These are phyloP conservation scores for Dallia pectoralis DNA, from an alignment of 2,797 vertebrate species.

Conservation along the genomic window DNA sequence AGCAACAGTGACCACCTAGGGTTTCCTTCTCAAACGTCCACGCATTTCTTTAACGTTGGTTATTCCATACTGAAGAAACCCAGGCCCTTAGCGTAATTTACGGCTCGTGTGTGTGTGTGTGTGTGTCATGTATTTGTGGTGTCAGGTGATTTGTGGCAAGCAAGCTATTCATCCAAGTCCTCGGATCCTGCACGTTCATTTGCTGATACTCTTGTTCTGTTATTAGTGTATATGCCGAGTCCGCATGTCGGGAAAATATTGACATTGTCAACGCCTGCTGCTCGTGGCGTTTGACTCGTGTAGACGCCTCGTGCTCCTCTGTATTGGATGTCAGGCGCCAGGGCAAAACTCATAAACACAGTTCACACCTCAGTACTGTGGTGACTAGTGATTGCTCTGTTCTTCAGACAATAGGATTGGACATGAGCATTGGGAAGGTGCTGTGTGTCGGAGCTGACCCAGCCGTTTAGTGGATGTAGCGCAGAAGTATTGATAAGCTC, in stretches of 20 bases:
- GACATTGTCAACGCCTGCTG: slow-evolving; percentile 61
- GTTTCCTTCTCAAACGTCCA: background rate
- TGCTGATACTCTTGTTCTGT: slow-evolving; percentile 63
- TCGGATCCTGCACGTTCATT: slow-evolving; percentile 65
- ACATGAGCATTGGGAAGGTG: slow-evolving; percentile 58
- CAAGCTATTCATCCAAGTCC: slow-evolving; percentile 60
- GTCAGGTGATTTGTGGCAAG: slow-evolving; percentile 69
- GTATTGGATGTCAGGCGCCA: slow-evolving; percentile 63
- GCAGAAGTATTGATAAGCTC: slow-evolving; percentile 78
- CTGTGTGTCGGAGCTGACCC: slow-evolving; percentile 59
- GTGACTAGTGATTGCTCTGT: slow-evolving; percentile 40
- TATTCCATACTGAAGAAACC: background rate
- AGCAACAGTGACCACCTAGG: background rate
- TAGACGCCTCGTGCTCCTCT: slow-evolving; percentile 44
- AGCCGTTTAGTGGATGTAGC: slow-evolving; percentile 72
- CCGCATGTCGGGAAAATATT: slow-evolving; percentile 70
- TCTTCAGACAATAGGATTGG: slow-evolving; percentile 16
- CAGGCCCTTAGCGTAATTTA: background rate
- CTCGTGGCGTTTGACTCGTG: slow-evolving; percentile 56
- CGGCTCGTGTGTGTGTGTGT: slow-evolving; percentile 28
- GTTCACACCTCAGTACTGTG: slow-evolving; percentile 60
- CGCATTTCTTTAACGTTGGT: background rate
- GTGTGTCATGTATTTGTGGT: slow-evolving; percentile 62
- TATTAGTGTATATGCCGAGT: slow-evolving; percentile 68
- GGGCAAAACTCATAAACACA: slow-evolving; percentile 61